Percentiles rank a stretch among this genome's conserved stretches.
Conservation (phyloP, 1,140 invertebrate genomes). For the Stratiolaelaps scimitus region DNA sequence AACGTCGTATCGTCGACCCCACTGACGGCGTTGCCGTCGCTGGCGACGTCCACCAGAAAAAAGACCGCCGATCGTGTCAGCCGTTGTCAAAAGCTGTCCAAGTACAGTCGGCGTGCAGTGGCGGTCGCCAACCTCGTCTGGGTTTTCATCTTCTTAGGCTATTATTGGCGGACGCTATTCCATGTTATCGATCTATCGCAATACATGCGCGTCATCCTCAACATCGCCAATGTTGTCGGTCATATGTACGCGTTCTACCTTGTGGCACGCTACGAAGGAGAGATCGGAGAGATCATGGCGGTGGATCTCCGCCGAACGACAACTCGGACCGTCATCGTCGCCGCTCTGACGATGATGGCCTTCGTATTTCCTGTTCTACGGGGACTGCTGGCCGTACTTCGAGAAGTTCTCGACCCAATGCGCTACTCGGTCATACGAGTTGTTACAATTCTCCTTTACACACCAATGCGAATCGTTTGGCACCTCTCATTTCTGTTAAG, state of each 20-base stretch:
- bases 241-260: conserved; percentile 6
- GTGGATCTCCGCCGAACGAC: background rate
- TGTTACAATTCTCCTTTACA: background rate
- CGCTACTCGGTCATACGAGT: background rate
- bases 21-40: too few relatives aligned
- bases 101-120: background rate
- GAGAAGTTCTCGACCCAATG: background rate
- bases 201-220: background rate
- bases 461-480: conserved; percentile 9
- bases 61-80: background rate
- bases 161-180: background rate
- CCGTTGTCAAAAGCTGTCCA: background rate
- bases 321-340: background rate
- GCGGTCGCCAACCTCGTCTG: background rate
- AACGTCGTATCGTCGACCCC: too few relatives aligned
- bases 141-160: background rate
- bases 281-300: background rate
- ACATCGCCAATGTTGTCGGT: background rate
- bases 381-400: background rate
- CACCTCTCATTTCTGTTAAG: conserved; percentile 1
- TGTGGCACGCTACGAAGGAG: background rate
- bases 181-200: background rate
- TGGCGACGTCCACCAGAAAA: too few relatives aligned
- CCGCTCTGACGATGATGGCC: background rate
- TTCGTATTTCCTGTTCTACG: background rate